Percentiles rank a stretch among this genome's conserved stretches.
phyloP scores from a whole-genome alignment of 2,888 invertebrate species.

The Emmelina monodactyla region DNA sequence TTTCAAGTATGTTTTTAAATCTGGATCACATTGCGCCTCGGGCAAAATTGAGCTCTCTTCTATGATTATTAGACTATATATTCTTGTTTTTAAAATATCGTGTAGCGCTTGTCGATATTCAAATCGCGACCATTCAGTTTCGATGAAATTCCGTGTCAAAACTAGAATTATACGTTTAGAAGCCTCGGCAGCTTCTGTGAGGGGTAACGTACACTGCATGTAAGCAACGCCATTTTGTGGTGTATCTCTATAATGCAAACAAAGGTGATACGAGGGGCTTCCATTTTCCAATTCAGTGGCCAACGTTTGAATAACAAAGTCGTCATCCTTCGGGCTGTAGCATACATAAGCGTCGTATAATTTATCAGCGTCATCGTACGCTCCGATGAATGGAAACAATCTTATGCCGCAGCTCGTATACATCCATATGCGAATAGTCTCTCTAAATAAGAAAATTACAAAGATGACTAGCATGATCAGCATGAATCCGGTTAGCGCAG shows the following conservation, averaged over 20 bases:
- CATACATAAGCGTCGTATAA: slow-evolving; percentile 93
- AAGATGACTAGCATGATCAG: slow-evolving; percentile 79
- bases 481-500: slow-evolving; percentile 78
- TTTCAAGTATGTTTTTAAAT: slow-evolving; percentile 87
- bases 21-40: slow-evolving; percentile 85
- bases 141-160: slow-evolving; percentile 85
- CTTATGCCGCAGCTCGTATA: slow-evolving; percentile 87
- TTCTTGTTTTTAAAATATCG: slow-evolving; percentile 82
- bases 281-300: slow-evolving; percentile 88
- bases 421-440: slow-evolving; percentile 86
- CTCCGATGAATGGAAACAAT: slow-evolving; percentile 75
- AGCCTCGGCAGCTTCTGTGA: slow-evolving; percentile 88
- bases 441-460: slow-evolving; percentile 84
- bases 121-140: slow-evolving; percentile 92
- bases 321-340: slow-evolving; percentile 92
- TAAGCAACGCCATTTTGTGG: slow-evolving; percentile 73
- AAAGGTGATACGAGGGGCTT: slow-evolving; percentile 79
- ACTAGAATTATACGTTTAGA: slow-evolving; percentile 87
- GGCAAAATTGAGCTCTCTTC: slow-evolving; percentile 82
- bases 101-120: slow-evolving; percentile 90
- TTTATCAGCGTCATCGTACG: slow-evolving; percentile 83
- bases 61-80: slow-evolving; percentile 85
- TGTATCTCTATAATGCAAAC: slow-evolving; percentile 88
- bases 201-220: slow-evolving; percentile 75
- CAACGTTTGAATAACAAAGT: slow-evolving; percentile 86